Percentiles rank a stretch among this genome's conserved stretches.
phyloP scores from a whole-genome alignment of 2,797 vertebrate genomes.

The Hydrolagus colliei region DNA sequence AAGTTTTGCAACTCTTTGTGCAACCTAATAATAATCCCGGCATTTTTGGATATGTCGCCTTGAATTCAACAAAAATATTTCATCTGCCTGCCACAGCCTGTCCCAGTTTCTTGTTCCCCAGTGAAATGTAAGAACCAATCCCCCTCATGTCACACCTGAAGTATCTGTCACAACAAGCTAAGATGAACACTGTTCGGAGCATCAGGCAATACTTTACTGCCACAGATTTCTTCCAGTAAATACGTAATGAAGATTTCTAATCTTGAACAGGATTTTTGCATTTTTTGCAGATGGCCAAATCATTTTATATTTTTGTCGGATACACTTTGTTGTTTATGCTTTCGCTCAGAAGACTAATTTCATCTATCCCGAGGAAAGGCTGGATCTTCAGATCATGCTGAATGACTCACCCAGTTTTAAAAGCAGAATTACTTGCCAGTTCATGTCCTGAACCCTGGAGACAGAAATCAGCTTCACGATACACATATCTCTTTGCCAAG shows the following conservation, averaged over 20 bases:
- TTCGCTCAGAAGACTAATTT: neutral
- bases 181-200: neutral
- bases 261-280: neutral
- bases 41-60: no score
- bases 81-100: neutral
- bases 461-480: no score
- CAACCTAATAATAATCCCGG: no score
- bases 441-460: neutral
- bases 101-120: neutral
- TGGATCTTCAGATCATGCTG: neutral
- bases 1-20: no score
- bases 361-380: neutral
- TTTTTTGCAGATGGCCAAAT: neutral
- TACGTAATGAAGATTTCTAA: neutral
- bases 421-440: neutral
- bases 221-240: neutral
- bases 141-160: no score
- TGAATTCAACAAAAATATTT: neutral
- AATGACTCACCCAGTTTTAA: neutral
- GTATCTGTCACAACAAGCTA: neutral
- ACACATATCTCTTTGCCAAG: no score
- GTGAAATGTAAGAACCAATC: no score
- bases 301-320: neutral
- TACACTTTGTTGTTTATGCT: neutral
- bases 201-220: no score